Percentiles rank a stretch among this genome's conserved stretches.
phyloP scores from a whole-genome alignment of 2,113 vertebrate species.

The Notarius quadriscutis region DNA sequence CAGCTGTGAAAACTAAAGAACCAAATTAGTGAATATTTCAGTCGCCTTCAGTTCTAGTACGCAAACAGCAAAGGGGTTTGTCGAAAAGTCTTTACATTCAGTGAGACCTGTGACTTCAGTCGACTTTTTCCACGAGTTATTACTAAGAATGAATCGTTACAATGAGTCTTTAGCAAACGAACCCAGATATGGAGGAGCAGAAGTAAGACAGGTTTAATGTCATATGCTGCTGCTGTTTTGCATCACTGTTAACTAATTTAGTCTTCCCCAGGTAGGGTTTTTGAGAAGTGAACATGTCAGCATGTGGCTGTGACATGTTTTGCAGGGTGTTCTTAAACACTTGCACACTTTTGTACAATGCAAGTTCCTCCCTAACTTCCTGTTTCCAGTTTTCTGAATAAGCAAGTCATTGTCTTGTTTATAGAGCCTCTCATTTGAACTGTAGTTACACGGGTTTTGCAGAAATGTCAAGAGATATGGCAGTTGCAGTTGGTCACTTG shows the following conservation, averaged over 20 bases:
- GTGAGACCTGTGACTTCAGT: background rate
- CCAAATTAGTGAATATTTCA: background rate
- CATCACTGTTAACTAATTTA: background rate
- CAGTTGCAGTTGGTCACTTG: background rate
- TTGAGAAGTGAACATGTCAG: background rate
- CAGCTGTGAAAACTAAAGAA: background rate
- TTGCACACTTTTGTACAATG: slow-evolving; percentile 3
- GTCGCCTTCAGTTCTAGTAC: background rate
- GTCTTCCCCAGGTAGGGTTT: background rate
- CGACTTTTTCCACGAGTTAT: background rate
- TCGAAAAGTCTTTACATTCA: background rate
- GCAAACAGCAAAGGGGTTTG: background rate
- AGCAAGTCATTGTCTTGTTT: background rate
- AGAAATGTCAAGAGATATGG: background rate
- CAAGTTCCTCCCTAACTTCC: slow-evolving; percentile 39
- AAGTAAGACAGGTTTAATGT: background rate
- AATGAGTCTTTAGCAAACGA: background rate
- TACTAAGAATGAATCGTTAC: background rate
- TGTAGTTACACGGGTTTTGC: background rate
- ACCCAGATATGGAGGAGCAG: background rate
- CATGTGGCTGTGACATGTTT: background rate
- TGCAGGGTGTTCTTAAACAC: background rate
- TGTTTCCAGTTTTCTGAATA: slow-evolving; percentile 31
- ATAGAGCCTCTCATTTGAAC: background rate
- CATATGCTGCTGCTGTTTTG: background rate